Evolutionary conservation across 2,113 vertebrate species (phyloP), one percentile per base, ranked within the genome.

Genomic region (Holacanthus passer): DNA sequence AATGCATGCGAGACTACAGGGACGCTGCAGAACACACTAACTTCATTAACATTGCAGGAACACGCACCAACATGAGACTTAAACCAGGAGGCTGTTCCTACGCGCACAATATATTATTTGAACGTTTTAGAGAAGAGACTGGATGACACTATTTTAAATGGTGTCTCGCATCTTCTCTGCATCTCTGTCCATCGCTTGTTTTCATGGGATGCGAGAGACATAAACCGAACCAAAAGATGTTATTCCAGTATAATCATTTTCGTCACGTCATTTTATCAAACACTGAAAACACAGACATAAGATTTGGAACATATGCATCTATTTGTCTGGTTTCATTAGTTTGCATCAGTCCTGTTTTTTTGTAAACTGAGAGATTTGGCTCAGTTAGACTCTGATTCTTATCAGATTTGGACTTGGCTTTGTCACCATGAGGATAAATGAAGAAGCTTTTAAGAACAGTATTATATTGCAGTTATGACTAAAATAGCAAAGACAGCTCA

Each of bases 371-470:
- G 14, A n/a, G 9, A 56, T 73, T 60, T 27, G 20, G 13, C 79
- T 45, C 27, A 65, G 27, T 79, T 58, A 37, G 19, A 62, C 72
- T 82, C 2, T 3, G 16, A 72, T 64, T 85, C 73, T 73, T 31
- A 47, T 79, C 62, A 24, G 55, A 47, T 73, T 75, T 67, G 52
- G 31, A 27, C 37, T 31, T 56, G 14, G 48, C 27, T 17, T 53
- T 72, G 55, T 78, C 56, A 67, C 35, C 22, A 47, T 64, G 11
- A 72, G 47, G 55, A 77, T 66, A 85, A 72, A 81, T 70, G 29
- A 56, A 64, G 48, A 68, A 37, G 39, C 77, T 37, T 69, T 86
- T 74, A 60, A 62, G 55, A 55, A 29, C 10, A 41, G 17, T 70
- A 56, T 66, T 55, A 73, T 45, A 56, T 45, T 68, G 50, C 17